phyloP scores from a whole-genome alignment of 2,797 vertebrate species.

The Mormyrus proboscirostris region DNA sequence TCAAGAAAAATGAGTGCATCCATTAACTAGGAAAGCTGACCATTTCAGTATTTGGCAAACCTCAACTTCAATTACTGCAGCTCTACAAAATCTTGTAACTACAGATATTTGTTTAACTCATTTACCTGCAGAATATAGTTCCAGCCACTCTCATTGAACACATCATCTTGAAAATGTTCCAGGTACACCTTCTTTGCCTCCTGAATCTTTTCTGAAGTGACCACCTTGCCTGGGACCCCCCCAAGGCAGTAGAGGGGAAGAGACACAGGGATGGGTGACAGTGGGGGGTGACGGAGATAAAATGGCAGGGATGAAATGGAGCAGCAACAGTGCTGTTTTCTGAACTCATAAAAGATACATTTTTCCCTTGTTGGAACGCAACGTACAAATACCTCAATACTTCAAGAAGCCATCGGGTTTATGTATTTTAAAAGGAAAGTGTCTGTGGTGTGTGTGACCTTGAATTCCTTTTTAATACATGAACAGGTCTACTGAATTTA shows the following conservation, averaged over 20 bases:
- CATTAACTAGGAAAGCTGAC: neutral
- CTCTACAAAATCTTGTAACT: neutral
- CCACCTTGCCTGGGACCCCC: slow-evolving; percentile 76
- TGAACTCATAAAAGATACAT: neutral
- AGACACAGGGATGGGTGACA: neutral
- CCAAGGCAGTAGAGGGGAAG: neutral
- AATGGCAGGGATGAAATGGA: neutral
- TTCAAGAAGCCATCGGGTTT: neutral
- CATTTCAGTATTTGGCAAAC: neutral
- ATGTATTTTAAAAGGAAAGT: neutral
- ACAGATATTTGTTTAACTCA: neutral
- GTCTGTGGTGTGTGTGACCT: neutral
- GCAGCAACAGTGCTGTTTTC: neutral
- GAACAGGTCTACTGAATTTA: neutral
- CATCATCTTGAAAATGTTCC: slow-evolving; percentile 97
- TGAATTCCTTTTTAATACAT: neutral
- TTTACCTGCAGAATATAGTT: slow-evolving; percentile 92
- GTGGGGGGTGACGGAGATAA: neutral
- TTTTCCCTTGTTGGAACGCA: neutral
- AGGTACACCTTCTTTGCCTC: slow-evolving; percentile 95
- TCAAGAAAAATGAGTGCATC: neutral
- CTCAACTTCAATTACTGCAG: neutral
- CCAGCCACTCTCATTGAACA: slow-evolving; percentile 98
- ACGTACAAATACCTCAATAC: neutral
- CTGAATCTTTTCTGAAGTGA: slow-evolving; percentile 93